A percentile compares a stretch with the other conserved stretches of the same genome.
phyloP scores from a whole-genome alignment of 2,888 invertebrate species.

The Galeopsomyia nigrocyanea region DNA sequence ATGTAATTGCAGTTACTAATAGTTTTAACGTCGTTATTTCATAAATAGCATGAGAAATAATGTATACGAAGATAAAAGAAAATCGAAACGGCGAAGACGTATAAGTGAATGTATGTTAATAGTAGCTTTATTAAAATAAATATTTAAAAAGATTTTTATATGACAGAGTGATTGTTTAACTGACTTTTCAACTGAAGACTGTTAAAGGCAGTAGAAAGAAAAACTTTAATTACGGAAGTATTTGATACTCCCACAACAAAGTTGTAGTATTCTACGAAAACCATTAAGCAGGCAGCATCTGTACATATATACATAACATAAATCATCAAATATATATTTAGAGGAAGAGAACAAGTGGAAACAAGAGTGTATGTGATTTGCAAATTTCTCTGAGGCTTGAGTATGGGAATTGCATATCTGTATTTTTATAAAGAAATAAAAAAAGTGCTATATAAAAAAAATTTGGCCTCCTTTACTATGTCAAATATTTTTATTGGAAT shows the following conservation, averaged over 20 bases:
- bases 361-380: conserved; percentile 43
- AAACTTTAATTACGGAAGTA: conserved; percentile 20
- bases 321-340: conserved; percentile 19
- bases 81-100: conserved; percentile 1
- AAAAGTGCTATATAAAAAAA: conserved; percentile 46
- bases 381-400: conserved; percentile 44
- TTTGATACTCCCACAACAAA: conserved; percentile 25
- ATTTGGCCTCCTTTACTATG: conserved; percentile 47
- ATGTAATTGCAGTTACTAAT: conserved; percentile 48
- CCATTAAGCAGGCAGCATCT: conserved; percentile 5
- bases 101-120: conserved; percentile 20
- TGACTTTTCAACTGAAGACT: conserved; percentile 36
- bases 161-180: conserved; percentile 28
- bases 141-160: conserved; percentile 40
- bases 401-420: conserved; percentile 51
- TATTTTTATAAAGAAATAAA: conserved; percentile 56
- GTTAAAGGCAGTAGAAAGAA: conserved; percentile 29
- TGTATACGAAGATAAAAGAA: conserved; percentile 9
- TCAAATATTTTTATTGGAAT: conserved; percentile 52
- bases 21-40: conserved; percentile 37
- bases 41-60: conserved; percentile 13
- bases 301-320: conserved; percentile 34
- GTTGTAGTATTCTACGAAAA: conserved; percentile 16
- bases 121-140: conserved; percentile 32
- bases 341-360: conserved; percentile 38